Evolutionary conservation across 2,113 vertebrate species (phyloP).

Genomic region (Passer montanus): DNA sequence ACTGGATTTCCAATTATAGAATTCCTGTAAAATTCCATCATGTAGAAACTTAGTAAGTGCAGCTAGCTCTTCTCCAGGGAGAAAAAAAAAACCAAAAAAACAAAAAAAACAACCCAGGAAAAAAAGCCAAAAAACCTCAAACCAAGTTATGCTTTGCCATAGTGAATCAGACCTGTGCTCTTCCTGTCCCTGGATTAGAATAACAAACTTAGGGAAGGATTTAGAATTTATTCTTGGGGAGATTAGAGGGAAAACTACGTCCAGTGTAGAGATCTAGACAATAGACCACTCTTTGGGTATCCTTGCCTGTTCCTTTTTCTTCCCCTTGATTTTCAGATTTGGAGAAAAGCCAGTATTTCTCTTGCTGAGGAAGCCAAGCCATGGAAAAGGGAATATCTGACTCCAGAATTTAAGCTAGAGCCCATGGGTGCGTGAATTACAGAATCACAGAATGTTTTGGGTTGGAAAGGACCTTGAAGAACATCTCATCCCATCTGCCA

Average conservation of each 20-base stretch:
- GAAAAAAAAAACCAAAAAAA: background rate
- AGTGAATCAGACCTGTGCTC: background rate
- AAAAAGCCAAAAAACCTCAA: background rate
- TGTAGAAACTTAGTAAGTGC: background rate
- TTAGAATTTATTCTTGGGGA: background rate
- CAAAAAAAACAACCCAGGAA: too few species aligned
- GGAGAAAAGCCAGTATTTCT: background rate
- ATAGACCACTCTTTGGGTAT: fast-evolving
- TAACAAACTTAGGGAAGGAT: background rate
- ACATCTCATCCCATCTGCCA: background rate
- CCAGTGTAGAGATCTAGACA: background rate
- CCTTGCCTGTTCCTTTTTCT: background rate
- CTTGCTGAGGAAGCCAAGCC: background rate
- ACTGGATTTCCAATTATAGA: background rate
- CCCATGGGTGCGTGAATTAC: background rate
- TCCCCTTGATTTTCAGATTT: background rate
- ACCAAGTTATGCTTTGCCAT: background rate
- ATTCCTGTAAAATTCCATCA: background rate
- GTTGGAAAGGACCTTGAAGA: background rate
- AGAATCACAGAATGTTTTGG: background rate
- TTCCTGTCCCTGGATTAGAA: background rate
- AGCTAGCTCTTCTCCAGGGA: background rate
- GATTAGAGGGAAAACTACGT: background rate
- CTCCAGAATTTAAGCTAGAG: background rate
- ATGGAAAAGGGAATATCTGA: background rate